Evolutionary conservation across 37 sponge, comb jelly and placozoan species (phyloP), one percentile per base, ranked within the genome.

Genomic region (Amphimedon queenslandica): DNA sequence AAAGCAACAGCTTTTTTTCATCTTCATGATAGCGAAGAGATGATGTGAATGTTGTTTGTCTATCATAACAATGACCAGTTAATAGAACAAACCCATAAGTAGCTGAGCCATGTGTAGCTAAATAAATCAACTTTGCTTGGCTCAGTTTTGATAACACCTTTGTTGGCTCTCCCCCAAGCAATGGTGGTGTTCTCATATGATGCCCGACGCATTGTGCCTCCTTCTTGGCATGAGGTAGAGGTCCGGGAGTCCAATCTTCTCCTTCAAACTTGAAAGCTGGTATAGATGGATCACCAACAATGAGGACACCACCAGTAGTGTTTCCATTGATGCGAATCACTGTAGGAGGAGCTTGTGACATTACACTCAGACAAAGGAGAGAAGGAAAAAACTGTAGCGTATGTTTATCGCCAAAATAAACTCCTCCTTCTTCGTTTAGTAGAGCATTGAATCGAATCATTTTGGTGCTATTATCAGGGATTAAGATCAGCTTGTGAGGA

Each of bases 71-170:
- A 37, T 60, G 34, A 28, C 55, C 57, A 35, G 77, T 77, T 76
- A 89, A 77, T 11, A 85, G 85, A 3, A 89, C 42, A 70, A 83
- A 89, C 11, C 85, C 85, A 8, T 69, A 42, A 1, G 58, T n/a
- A 1, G 77, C 84, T 65, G 77, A 84, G 0, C 84, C 84, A 55
- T 89, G 90, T 0, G 89, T 89, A 33, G 89, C 89, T 38, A 89
- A 18, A 55, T 89, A 84, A 47, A 89, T 76, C 29, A 89, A 51
- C 41, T 89, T 78, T n/a, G 90, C 90, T 8, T 35, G 65, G 24
- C 47, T 71, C 29, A 89, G 28, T n/a, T 77, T 40, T n/a, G 56
- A 73, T 6, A 84, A 5, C 6, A 89, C 73, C 64, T 89, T 89
- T 1, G 90, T 89, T 4, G 90, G 84, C 47, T 83, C 80, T 24